Evolutionary conservation across 2,888 invertebrate species (phyloP).

Genomic region (Microctonus aethiopoides): DNA sequence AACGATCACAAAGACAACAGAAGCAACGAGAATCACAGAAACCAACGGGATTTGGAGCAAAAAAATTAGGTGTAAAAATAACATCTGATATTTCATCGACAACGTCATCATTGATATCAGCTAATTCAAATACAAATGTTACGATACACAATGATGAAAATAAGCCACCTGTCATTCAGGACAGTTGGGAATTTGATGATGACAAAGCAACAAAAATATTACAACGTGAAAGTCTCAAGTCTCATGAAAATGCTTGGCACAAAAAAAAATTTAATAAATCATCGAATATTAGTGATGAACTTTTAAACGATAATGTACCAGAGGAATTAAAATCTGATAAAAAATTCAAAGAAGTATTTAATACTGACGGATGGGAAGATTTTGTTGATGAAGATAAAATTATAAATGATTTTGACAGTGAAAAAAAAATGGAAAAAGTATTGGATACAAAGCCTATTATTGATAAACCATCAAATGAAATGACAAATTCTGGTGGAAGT

Average conservation of each 20-base stretch:
- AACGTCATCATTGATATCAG: not conserved
- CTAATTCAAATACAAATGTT: slow-evolving; percentile 25
- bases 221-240: slow-evolving; percentile 31
- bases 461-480: slow-evolving; percentile 54
- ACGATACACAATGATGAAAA: slow-evolving; percentile 37
- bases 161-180: slow-evolving; percentile 66
- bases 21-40: slow-evolving; percentile 40
- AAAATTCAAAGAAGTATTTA: slow-evolving; percentile 60
- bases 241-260: slow-evolving; percentile 22
- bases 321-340: slow-evolving; percentile 60
- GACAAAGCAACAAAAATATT: slow-evolving; percentile 50
- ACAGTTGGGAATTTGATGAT: slow-evolving; percentile 69
- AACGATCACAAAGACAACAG: slow-evolving; percentile 36
- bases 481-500: slow-evolving; percentile 43
- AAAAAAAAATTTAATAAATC: slow-evolving; percentile 5
- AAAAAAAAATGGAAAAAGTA: slow-evolving; percentile 49
- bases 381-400: slow-evolving; percentile 56
- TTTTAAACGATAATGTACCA: slow-evolving; percentile 46
- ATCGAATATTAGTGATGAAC: slow-evolving; percentile 23
- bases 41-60: slow-evolving; percentile 39
- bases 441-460: slow-evolving; percentile 60
- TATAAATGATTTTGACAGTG: slow-evolving; percentile 60
- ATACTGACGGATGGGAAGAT: slow-evolving; percentile 66
- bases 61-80: slow-evolving; percentile 49
- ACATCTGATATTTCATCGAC: not conserved